A percentile compares a stretch with the other conserved stretches of the same genome.
These are phyloP conservation scores for Scaptomyza cyrtandrae DNA, from an alignment of 2,888 invertebrate genomes.

Conservation along the genomic window DNA sequence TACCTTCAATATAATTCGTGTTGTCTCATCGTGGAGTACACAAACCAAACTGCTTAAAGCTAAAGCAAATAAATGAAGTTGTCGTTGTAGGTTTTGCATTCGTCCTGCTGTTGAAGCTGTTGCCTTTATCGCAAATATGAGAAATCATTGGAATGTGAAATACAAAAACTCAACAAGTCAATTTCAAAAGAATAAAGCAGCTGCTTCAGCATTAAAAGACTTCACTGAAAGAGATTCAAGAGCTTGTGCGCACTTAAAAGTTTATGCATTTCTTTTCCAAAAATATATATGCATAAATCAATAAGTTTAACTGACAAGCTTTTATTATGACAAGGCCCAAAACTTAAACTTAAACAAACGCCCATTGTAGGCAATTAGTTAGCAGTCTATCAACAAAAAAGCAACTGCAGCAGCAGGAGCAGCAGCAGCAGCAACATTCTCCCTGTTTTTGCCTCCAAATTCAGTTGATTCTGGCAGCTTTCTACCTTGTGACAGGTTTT, in stretches of 20 bases:
- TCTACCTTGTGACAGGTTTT: slow-evolving; percentile 48
- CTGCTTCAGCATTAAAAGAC: slow-evolving; percentile 6
- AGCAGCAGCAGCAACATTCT: background rate
- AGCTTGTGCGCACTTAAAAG: background rate
- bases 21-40: slow-evolving; percentile 42
- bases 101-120: slow-evolving; percentile 54
- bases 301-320: slow-evolving; percentile 41
- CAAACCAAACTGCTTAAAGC: slow-evolving; percentile 57
- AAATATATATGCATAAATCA: slow-evolving; percentile 4
- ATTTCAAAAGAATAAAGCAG: slow-evolving; percentile 41
- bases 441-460: background rate
- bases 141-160: slow-evolving; percentile 52
- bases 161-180: slow-evolving; percentile 54
- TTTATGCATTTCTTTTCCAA: background rate
- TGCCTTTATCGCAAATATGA: slow-evolving; percentile 56
- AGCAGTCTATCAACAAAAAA: slow-evolving; percentile 41
- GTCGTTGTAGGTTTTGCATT: slow-evolving; percentile 65
- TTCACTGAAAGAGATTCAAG: background rate
- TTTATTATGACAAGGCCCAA: slow-evolving; percentile 18
- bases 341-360: slow-evolving; percentile 26
- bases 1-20: background rate
- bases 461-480: slow-evolving; percentile 22
- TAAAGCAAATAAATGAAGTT: slow-evolving; percentile 67
- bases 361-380: slow-evolving; percentile 57
- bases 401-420: background rate